Percentiles rank a stretch among this genome's conserved stretches.
These are phyloP conservation scores for Platycheirus albimanus DNA, from an alignment of 2,888 invertebrate species.

Conservation along the genomic window DNA sequence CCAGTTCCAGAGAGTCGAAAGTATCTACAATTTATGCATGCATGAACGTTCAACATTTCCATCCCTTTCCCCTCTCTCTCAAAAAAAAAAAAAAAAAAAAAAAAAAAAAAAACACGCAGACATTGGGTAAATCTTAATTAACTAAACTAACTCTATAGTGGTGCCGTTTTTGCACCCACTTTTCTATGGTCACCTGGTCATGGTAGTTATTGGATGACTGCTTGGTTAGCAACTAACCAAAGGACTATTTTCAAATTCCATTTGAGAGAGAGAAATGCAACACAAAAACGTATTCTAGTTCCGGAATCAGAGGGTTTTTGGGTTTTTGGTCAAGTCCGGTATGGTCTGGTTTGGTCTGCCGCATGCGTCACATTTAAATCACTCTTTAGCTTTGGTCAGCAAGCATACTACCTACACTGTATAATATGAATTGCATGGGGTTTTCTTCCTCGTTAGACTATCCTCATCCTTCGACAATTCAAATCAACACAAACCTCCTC, in stretches of 20 bases:
- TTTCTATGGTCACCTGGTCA: constrained; percentile 14
- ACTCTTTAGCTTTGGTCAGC: constrained; percentile 28
- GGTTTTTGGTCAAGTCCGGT: too few relatives aligned
- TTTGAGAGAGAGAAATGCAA: constrained; percentile 37
- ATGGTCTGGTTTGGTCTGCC: constrained; percentile 53
- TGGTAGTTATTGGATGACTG: constrained; percentile 59
- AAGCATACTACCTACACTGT: neutral
- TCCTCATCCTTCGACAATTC: neutral
- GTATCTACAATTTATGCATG: constrained; percentile 45
- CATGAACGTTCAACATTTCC: constrained; percentile 37
- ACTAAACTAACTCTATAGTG: constrained; percentile 52
- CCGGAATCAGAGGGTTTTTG: constrained; percentile 2
- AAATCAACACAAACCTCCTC: neutral
- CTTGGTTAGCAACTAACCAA: constrained; percentile 65
- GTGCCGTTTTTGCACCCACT: constrained; percentile 34
- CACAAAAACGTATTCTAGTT: constrained; percentile 45
- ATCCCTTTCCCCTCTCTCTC: neutral
- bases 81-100: too few relatives aligned
- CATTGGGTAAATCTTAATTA: constrained; percentile 69
- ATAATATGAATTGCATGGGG: constrained; percentile 5
- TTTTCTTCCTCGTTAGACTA: too few relatives aligned
- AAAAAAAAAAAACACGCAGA: constrained; percentile 51
- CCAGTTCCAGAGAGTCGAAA: neutral
- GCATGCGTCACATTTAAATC: constrained; percentile 72
- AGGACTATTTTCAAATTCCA: constrained; percentile 68